Percentiles rank a stretch among this genome's conserved stretches.
Evolutionary conservation across 2,113 vertebrate genomes (phyloP).

Genomic region (Mormoops blainvillei): DNA sequence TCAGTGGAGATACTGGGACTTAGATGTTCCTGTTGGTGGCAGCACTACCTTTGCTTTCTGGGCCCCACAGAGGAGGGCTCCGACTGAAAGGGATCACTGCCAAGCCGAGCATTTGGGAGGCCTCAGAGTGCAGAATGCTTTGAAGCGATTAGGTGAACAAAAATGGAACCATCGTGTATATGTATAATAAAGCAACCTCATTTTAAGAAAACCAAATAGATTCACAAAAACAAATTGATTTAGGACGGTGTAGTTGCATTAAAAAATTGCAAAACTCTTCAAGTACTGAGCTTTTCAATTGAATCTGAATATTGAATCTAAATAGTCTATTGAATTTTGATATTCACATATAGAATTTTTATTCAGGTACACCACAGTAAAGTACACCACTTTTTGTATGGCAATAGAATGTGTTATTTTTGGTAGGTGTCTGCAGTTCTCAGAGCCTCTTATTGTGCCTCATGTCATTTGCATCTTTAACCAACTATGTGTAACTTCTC

Average conservation of each 20-base stretch:
- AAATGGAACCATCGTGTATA: background rate
- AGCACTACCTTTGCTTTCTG: background rate
- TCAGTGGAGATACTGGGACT: background rate
- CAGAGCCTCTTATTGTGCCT: background rate
- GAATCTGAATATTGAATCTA: background rate
- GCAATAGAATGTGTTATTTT: background rate
- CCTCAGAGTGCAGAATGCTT: background rate
- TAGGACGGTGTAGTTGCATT: background rate
- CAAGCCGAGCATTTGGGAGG: background rate
- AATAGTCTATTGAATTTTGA: background rate
- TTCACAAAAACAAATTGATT: background rate
- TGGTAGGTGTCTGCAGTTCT: background rate
- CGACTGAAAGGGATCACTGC: background rate
- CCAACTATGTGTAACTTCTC: background rate
- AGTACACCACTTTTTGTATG: background rate
- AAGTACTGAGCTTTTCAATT: background rate
- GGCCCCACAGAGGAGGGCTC: background rate
- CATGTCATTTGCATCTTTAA: background rate
- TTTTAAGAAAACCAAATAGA: constrained; percentile 22
- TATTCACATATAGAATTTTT: background rate
- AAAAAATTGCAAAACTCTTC: constrained; percentile 13
- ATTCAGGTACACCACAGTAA: background rate
- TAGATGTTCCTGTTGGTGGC: constrained; percentile 25
- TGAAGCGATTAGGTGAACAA: background rate
- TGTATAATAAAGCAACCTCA: background rate